phyloP scores from a whole-genome alignment of 2,113 vertebrate species.

The Pelusios castaneus region DNA sequence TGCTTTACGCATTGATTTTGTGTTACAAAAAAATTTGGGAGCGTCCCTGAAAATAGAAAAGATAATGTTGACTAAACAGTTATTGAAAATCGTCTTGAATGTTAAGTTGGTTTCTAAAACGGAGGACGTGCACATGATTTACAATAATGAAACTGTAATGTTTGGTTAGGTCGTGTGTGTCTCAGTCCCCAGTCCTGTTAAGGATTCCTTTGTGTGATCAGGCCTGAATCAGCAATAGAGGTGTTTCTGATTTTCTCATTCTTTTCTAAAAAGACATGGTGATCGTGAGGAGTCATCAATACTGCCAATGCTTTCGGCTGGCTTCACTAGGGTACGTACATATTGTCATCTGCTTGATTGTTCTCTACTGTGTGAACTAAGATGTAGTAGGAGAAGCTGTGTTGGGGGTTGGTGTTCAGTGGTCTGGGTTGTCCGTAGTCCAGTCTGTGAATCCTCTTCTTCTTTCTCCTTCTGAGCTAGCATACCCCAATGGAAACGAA shows the following conservation, averaged over 20 bases:
- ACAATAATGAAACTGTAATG: neutral
- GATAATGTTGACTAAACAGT: neutral
- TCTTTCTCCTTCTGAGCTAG: rapidly evolving
- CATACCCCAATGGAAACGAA: neutral
- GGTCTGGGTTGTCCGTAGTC: neutral
- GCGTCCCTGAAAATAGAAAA: neutral
- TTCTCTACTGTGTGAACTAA: neutral
- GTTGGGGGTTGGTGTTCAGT: neutral
- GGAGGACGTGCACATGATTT: neutral
- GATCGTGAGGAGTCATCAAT: conserved; percentile 93
- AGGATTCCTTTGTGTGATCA: neutral
- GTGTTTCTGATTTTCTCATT: conserved; percentile 5
- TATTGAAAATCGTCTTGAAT: too few relatives aligned
- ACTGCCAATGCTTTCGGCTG: conserved; percentile 92
- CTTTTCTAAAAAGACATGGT: conserved; percentile 80
- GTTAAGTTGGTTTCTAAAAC: too few relatives aligned
- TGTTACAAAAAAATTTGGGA: neutral
- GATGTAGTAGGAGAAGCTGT: neutral
- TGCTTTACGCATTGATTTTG: neutral
- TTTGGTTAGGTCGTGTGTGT: neutral
- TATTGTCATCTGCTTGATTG: neutral
- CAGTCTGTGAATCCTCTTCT: neutral
- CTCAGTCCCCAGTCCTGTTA: neutral
- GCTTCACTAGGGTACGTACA: conserved; percentile 93
- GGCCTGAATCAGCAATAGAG: neutral